Evolutionary conservation across 2,888 invertebrate species (phyloP), one percentile per base, ranked within the genome.

Genomic region (Serripes groenlandicus): DNA sequence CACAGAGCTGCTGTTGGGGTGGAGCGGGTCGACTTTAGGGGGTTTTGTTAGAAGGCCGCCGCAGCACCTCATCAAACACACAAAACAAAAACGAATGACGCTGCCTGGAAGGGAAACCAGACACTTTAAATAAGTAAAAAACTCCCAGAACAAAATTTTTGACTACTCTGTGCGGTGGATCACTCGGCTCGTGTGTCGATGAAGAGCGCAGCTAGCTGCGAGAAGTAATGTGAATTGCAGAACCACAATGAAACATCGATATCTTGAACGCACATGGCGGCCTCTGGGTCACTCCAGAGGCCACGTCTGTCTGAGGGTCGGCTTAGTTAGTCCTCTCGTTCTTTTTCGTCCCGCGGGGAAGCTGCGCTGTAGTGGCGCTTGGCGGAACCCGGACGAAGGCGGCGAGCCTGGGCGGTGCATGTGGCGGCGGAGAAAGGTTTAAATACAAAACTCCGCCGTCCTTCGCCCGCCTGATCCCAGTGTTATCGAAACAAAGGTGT

Each of bases 211-310:
- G 95, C 94, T 90, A 94, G 93, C 91, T 94, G 94, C 93, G 94
- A 92, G 93, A 93, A 91, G 91, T 93, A 92, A 93, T 95, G 95
- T 95, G 94, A 95, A 95, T 94, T 95, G 94, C 94, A 93, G 88
- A 92, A 86, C 95, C 42, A 95, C 95, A 88, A 92, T 90, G 94
- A 96, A 56, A 95, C 96, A 96, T 96, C 95, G 96, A 96, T 95
- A 95, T 95, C 96, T 96, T 95, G 96, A 96, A 96, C 96, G 96
- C 96, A 96, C 94, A 96, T 96, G 95, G 96, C 95, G 95, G 95
- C 95, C 84, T 94, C 94, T 93, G 93, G 95, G 94, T 93, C 77
- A 75, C 88, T 80, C 91, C 90, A 86, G 83, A 81, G 89, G 92
- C 93, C 92, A 92, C 92, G 92, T 90, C 92, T 92, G 94, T 92